phyloP scores from a whole-genome alignment of 92 coral and sea anemone genomes.

The Epizoanthus scotinus region DNA sequence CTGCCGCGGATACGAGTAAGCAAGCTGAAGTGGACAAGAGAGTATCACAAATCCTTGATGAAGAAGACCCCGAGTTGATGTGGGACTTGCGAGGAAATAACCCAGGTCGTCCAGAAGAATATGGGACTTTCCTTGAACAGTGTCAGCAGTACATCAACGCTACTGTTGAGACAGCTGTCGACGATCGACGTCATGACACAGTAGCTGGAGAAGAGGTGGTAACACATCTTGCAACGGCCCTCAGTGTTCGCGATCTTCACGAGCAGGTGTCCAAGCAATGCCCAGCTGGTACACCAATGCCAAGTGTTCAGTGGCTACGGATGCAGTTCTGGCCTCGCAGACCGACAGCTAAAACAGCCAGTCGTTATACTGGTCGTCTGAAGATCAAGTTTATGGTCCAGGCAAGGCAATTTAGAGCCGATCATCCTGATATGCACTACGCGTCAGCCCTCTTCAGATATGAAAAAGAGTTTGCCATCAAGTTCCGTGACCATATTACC shows the following conservation, averaged over 20 bases:
- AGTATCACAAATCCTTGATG: slow-evolving; percentile 51
- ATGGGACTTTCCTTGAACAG: slow-evolving; percentile 28
- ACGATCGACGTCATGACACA: slow-evolving; percentile 21
- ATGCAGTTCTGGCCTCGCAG: slow-evolving; percentile 49
- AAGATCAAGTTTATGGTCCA: slow-evolving; percentile 45
- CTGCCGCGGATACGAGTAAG: slow-evolving; percentile 32
- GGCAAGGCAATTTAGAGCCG: slow-evolving; percentile 41
- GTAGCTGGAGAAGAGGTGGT: slow-evolving; percentile 28
- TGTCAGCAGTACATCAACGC: slow-evolving; percentile 29
- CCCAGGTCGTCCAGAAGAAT: slow-evolving; percentile 37
- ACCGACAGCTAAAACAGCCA: slow-evolving; percentile 42
- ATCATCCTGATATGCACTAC: slow-evolving; percentile 47
- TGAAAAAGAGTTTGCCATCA: slow-evolving; percentile 30
- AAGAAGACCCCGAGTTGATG: slow-evolving; percentile 50
- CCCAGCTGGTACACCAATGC: slow-evolving; percentile 42
- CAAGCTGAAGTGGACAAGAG: slow-evolving; percentile 48
- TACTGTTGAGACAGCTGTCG: slow-evolving; percentile 40
- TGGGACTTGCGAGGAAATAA: slow-evolving; percentile 45
- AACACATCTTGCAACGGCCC: slow-evolving; percentile 46
- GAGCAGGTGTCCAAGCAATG: slow-evolving; percentile 40
- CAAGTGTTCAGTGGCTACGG: slow-evolving; percentile 49
- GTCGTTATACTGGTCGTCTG: slow-evolving; percentile 30
- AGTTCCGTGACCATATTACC: slow-evolving; percentile 23
- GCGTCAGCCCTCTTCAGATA: slow-evolving; percentile 35
- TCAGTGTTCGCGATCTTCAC: slow-evolving; percentile 40